A percentile compares a stretch with the other conserved stretches of the same genome.
These are phyloP conservation scores for Equus quagga DNA, from an alignment of 2,113 vertebrate species.

Conservation along the genomic window DNA sequence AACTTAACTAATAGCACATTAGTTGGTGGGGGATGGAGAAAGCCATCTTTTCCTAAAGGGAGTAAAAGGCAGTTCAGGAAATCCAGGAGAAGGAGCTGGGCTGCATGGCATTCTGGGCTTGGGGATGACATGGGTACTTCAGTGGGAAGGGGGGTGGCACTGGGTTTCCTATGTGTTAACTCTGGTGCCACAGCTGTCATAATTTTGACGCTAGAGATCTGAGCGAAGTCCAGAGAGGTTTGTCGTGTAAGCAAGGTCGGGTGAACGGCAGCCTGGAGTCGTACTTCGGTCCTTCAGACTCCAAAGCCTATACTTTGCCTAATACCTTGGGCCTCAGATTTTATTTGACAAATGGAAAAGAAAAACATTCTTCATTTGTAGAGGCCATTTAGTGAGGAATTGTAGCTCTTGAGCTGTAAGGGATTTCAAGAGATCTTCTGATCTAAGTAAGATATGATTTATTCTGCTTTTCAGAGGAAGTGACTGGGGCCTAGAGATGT, in stretches of 20 bases:
- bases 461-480: background rate
- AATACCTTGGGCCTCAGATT: slow-evolving; percentile 43
- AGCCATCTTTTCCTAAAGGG: slow-evolving; percentile 16
- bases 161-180: background rate
- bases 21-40: slow-evolving; percentile 29
- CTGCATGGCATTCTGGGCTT: background rate
- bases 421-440: slow-evolving; percentile 44
- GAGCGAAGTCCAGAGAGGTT: background rate
- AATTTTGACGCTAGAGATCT: background rate
- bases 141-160: background rate
- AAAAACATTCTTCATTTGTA: slow-evolving; percentile 8
- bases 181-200: background rate
- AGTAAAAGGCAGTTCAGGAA: background rate
- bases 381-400: slow-evolving; percentile 21
- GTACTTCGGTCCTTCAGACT: background rate
- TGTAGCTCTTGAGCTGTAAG: slow-evolving; percentile 15
- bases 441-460: slow-evolving; percentile 10
- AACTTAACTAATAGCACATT: slow-evolving; percentile 56
- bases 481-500: background rate
- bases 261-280: background rate
- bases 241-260: background rate
- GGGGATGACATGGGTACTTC: background rate
- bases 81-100: background rate
- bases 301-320: background rate
- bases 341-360: slow-evolving; percentile 48